phyloP scores from a whole-genome alignment of 1,140 invertebrate genomes.

The Pemphigus obesinymphae region DNA sequence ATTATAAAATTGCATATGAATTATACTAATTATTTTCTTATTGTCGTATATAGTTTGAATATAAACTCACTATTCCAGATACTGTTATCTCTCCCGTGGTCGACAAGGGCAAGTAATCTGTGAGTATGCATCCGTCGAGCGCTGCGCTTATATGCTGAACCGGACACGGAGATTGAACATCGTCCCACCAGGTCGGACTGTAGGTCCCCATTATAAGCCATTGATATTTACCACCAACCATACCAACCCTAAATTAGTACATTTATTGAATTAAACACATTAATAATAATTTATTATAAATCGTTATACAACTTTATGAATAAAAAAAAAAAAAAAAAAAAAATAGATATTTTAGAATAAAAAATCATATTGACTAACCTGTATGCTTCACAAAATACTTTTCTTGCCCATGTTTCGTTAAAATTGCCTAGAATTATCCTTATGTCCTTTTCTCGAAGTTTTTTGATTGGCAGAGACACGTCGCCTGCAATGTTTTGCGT shows the following conservation, averaged over 20 bases:
- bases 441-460: conserved; percentile 87
- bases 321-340: too few species aligned
- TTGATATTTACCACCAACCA: conserved; percentile 90
- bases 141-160: conserved; percentile 71
- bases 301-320: too few species aligned
- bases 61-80: conserved; percentile 77
- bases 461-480: conserved; percentile 72
- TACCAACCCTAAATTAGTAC: conserved; percentile 58
- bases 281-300: too few species aligned
- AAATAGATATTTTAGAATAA: too few species aligned
- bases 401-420: conserved; percentile 87
- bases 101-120: conserved; percentile 72
- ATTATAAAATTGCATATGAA: too few species aligned
- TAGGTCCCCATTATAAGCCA: conserved; percentile 94
- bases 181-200: conserved; percentile 72
- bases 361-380: conserved; percentile 54
- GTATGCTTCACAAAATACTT: conserved; percentile 90
- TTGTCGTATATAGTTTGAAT: too few species aligned
- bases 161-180: conserved; percentile 62
- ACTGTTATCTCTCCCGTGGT: conserved; percentile 74
- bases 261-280: too few species aligned
- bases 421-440: conserved; percentile 96
- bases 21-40: too few species aligned
- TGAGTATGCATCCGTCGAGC: conserved; percentile 84
- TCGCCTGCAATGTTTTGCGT: conserved; percentile 93